Base-by-base conservation (phyloP, 2,888 invertebrate genomes). In the Pammene fasciana region DNA sequence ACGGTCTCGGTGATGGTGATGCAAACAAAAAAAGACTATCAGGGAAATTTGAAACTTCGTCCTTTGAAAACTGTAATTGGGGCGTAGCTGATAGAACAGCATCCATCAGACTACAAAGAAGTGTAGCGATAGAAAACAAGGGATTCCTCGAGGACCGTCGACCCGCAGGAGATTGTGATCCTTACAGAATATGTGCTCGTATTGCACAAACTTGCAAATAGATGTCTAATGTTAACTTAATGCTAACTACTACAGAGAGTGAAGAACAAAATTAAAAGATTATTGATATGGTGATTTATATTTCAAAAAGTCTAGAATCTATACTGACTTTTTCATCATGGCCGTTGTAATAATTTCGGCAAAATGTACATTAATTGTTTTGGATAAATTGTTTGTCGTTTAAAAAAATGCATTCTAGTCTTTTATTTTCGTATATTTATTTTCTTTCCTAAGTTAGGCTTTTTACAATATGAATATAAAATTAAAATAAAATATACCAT, bases 111-210 rank as follows among this genome's bases (percentile, higher is more conserved):
- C 96, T 99, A 80, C 98, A 98, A n/a, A 94, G 97, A 67, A 95
- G 95, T 72, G 97, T 97, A 66, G 96, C 95, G 50, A 95, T 96
- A 75, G 96, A 97, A 38, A 96, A 96, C 78, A 96, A 96, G 85
- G 99, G 99, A 1, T 99, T 98, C 85, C 93, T 99, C 75, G 99
- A 99, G 90, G 99, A 99, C 90, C 94, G 99, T 73, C 94, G 99
- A 80, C 98, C 98, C 38, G 95, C 97, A 71, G 97, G 97, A 67
- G 97, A 98, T 86, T 97, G 97, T 88, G 98, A 98, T 91, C 98
- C 98, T 0, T 98, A 98, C 48, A 80, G 86, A 79, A 86, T 91
- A 13, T 90, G 90, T 76, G 79, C 87, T 56, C 72, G 97, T 94
- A 80, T 91, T 26, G 88, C 85, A 56, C 86, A 88, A 79, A 85